Evolutionary conservation across 2,797 vertebrate species (phyloP), one percentile per base, ranked within the genome.

Genomic region (Lacerta viridis): DNA sequence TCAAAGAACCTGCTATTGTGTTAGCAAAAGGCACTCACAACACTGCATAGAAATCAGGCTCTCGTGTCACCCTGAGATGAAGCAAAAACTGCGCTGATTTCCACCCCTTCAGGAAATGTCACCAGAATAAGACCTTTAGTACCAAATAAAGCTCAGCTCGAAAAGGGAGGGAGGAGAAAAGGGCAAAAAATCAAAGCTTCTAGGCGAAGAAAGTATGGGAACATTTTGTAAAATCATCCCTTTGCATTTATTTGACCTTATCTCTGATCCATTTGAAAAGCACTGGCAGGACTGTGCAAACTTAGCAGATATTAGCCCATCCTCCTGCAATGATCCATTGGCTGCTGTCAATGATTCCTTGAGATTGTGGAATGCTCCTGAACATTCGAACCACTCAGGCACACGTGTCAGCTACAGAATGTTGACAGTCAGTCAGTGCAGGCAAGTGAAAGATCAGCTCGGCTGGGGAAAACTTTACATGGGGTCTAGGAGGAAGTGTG

Each of bases 1-100:
- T 69, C 92, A 87, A 93, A 90, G 95, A 92, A 80, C 88, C 93
- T 93, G 43, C 94, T 77, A 91, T 41, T 91, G 41, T 84, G 92
- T 88, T 80, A 89, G 92, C 85, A 88, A 86, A 85, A 94, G 94
- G 93, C 94, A 55, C 93, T 88, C 55, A 80, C 91, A 88, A 89
- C 92, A 81, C 86, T 88, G 91, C 93, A 87, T 79, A 91, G 92
- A 95, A 95, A 93, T 91, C 91, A 78, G 90, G 80, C 81, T 0
- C 69, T 88, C 8, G 68, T 83, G 87, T 86, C 93, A 91, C 95
- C 66, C 83, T 88, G 91, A 84, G 91, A 87, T 83, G 3, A 20
- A 87, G 87, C 92, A 84, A 87, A 92, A 94, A 85, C 77, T 90
- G 90, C 46, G 5, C 66, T 0, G 20, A 64, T 88, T 76, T 3